Conservation (phyloP, 2,888 invertebrate genomes). For the Ennomos fuscantarius region DNA sequence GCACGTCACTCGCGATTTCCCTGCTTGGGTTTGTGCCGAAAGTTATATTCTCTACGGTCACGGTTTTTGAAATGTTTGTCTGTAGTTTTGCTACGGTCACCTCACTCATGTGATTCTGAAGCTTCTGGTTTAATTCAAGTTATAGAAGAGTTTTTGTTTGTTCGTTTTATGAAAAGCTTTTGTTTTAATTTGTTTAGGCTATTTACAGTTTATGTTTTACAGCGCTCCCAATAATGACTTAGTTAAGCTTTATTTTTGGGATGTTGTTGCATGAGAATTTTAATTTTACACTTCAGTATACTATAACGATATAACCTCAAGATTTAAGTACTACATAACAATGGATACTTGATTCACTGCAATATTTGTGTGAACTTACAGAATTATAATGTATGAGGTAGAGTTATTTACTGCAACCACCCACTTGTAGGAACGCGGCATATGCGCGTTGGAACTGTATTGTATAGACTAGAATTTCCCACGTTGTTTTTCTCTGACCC, state of each 20-base stretch:
- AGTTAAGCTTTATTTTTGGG: neutral
- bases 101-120: neutral
- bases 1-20: conserved; percentile 51
- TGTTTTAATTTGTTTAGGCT: no score
- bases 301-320: conserved; percentile 14
- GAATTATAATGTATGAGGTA: conserved; percentile 3
- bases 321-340: conserved; percentile 13
- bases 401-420: conserved; percentile 23
- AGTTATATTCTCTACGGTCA: conserved; percentile 43
- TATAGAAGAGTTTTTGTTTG: no score
- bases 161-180: no score
- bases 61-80: conserved; percentile 31
- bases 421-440: conserved; percentile 33
- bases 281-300: conserved; percentile 1
- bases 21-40: conserved; percentile 37
- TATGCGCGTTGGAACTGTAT: conserved; percentile 25
- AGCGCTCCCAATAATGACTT: no score
- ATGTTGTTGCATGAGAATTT: neutral
- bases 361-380: conserved; percentile 24
- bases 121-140: no score
- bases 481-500: conserved; percentile 65
- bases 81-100: conserved; percentile 26
- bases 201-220: no score
- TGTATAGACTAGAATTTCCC: conserved; percentile 55
- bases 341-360: conserved; percentile 16